These are phyloP conservation scores for Clinocottus analis DNA, from an alignment of 2,113 vertebrate species.

Conservation along the genomic window DNA sequence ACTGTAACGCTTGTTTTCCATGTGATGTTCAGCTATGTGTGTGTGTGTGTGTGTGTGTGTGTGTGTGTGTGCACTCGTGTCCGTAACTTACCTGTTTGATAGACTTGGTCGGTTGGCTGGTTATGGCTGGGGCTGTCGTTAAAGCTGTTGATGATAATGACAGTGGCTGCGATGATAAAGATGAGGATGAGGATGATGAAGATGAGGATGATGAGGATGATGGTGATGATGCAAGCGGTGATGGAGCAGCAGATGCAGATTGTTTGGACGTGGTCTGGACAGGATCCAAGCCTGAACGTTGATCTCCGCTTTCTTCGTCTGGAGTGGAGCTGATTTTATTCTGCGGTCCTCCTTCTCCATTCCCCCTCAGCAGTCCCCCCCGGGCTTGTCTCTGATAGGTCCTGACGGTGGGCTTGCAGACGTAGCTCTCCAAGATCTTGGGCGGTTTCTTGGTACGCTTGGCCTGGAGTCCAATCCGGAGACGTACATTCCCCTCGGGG, in stretches of 20 bases:
- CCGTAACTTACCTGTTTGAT: constrained; percentile 77
- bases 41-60: neutral
- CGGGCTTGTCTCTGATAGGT: constrained; percentile 87
- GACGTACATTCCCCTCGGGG: constrained; percentile 90
- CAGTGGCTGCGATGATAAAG: constrained; percentile 50
- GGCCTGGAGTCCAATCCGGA: constrained; percentile 92
- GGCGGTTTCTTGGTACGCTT: constrained; percentile 98
- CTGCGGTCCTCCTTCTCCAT: constrained; percentile 66
- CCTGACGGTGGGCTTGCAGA: constrained; percentile 95
- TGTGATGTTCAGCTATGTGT: neutral
- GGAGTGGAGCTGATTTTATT: constrained; percentile 60
- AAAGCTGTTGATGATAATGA: constrained; percentile 56
- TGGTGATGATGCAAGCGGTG: constrained; percentile 53
- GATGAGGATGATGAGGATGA: constrained; percentile 43
- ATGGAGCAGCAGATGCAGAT: constrained; percentile 65
- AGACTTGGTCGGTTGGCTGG: constrained; percentile 62
- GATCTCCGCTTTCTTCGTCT: constrained; percentile 65
- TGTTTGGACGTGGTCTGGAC: constrained; percentile 72
- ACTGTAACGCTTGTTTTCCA: neutral
- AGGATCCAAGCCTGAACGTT: constrained; percentile 59
- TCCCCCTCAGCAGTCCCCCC: constrained; percentile 57
- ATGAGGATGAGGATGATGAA: constrained; percentile 41
- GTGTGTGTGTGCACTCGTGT: neutral
- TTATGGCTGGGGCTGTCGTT: constrained; percentile 44
- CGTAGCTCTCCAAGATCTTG: constrained; percentile 98